Evolutionary conservation across 2,888 invertebrate genomes (phyloP).

Genomic region (Sussaba pulchella): DNA sequence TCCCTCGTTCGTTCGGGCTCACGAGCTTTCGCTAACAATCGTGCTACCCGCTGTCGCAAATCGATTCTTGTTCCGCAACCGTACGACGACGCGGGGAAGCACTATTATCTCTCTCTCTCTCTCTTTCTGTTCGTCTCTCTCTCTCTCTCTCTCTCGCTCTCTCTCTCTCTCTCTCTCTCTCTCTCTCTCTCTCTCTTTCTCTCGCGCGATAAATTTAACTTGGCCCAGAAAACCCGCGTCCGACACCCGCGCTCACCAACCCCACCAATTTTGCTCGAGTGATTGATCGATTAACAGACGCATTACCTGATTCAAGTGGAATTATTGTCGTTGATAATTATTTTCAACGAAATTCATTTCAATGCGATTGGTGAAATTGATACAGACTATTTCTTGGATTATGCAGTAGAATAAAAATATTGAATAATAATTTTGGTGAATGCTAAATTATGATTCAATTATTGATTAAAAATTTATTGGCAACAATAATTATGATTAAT

Average conservation of each 20-base stretch:
- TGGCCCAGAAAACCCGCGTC: conserved; percentile 62
- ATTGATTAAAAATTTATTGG: too few relatives aligned
- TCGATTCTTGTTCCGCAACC: conserved; percentile 63
- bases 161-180: conserved; percentile 62
- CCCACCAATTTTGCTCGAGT: neutral
- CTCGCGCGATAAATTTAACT: conserved; percentile 66
- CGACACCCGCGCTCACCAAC: conserved; percentile 4
- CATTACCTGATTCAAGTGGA: neutral
- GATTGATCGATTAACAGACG: conserved; percentile 39
- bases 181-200: conserved; percentile 63
- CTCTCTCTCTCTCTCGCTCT: conserved; percentile 63
- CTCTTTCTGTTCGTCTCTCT: too few relatives aligned
- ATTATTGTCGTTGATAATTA: too few relatives aligned
- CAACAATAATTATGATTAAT: too few relatives aligned
- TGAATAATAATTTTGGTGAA: too few relatives aligned
- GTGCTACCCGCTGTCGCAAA: conserved; percentile 58
- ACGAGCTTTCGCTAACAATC: conserved; percentile 53
- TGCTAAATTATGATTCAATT: too few relatives aligned
- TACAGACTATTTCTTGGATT: too few relatives aligned
- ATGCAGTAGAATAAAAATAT: too few relatives aligned
- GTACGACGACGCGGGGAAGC: conserved; percentile 49
- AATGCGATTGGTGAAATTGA: too few relatives aligned
- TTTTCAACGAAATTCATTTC: too few relatives aligned
- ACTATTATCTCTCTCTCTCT: conserved; percentile 63
- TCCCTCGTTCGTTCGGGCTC: conserved; percentile 31